Evolutionary conservation across 2,888 invertebrate species (phyloP), one percentile per base, ranked within the genome.

Genomic region (Emmelina monodactyla): DNA sequence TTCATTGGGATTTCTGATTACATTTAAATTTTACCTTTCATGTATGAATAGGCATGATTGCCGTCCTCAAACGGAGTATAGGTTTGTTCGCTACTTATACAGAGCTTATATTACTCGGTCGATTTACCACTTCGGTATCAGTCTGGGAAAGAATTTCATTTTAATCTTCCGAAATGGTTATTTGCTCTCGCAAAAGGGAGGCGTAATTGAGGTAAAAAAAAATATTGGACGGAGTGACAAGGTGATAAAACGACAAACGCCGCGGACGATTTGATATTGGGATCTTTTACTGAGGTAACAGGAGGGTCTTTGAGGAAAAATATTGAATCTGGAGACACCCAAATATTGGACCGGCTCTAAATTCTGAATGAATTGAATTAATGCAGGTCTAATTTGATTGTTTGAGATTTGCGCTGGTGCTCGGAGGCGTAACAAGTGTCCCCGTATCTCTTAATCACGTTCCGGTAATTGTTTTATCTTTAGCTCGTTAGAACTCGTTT

Each of bases 401-500:
- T n/a, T n/a, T n/a, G n/a, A n/a, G n/a, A n/a, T n/a, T n/a, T n/a
- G n/a, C n/a, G 25, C n/a, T 25, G 6, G 25, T n/a, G 25, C 25
- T 3, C 9, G 25, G 6, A 72, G 70, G 68, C 59, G 78, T 78
- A 78, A 79, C 79, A 78, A 79, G 79, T 78, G 76, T 75, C 73
- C 59, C 62, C 58, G 72, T 73, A 75, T 75, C 75, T 78, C 75
- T 78, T 78, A 78, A 79, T 79, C 76, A 76, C 73, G 70, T 62
- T 62, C 49, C 59, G 62, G 71, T 79, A 79, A 79, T 79, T 79
- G 79, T 79, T 79, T 79, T 78, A 79, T 79, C 79, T 76, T 69
- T 67, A 75, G 79, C 78, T 78, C 78, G 78, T 78, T 79, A 79
- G 76, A 73, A 78, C 78, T 78, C 78, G 78, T 78, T 79, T 78